Percentiles rank a stretch among this genome's conserved stretches.
These are phyloP conservation scores for Amphibalanus amphitrite DNA, from an alignment of 1,140 invertebrate species.

Conservation along the genomic window DNA sequence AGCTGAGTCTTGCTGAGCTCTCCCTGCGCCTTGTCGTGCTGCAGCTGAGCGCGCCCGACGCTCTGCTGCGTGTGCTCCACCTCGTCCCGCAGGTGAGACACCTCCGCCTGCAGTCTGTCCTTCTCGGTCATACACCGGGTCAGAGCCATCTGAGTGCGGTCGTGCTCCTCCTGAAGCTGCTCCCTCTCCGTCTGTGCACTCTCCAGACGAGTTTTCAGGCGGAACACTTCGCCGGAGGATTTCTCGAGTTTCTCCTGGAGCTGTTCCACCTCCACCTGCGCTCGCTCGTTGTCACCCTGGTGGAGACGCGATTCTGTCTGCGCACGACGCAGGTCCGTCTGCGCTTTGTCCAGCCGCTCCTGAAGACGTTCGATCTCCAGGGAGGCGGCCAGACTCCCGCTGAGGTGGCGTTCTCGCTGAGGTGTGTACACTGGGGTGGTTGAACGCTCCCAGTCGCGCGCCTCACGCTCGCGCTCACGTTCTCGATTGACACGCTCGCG, in stretches of 20 bases:
- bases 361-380: slow-evolving; percentile 58
- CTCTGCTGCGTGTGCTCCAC: slow-evolving; percentile 71
- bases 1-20: slow-evolving; percentile 71
- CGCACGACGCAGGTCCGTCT: slow-evolving; percentile 63
- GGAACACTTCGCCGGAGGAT: slow-evolving; percentile 83
- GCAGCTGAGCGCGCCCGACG: slow-evolving; percentile 69
- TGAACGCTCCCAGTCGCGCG: slow-evolving; percentile 10
- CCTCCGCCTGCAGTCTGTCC: slow-evolving; percentile 61
- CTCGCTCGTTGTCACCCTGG: slow-evolving; percentile 70
- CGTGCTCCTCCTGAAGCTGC: slow-evolving; percentile 75
- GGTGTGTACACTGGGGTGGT: neutral
- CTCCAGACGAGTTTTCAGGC: slow-evolving; percentile 78
- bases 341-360: slow-evolving; percentile 67
- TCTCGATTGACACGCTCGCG: slow-evolving; percentile 25
- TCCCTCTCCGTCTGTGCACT: slow-evolving; percentile 86
- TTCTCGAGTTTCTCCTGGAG: slow-evolving; percentile 83
- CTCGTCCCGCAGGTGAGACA: slow-evolving; percentile 78
- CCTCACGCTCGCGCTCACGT: slow-evolving; percentile 2
- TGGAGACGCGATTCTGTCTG: slow-evolving; percentile 44
- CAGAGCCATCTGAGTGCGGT: slow-evolving; percentile 20
- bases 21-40: slow-evolving; percentile 76
- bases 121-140: slow-evolving; percentile 64
- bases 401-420: neutral
- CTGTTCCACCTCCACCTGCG: slow-evolving; percentile 56
- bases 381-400: slow-evolving; percentile 2